These are phyloP conservation scores for Pomatostomus ruficeps DNA, from an alignment of 2,113 vertebrate species.

Conservation along the genomic window DNA sequence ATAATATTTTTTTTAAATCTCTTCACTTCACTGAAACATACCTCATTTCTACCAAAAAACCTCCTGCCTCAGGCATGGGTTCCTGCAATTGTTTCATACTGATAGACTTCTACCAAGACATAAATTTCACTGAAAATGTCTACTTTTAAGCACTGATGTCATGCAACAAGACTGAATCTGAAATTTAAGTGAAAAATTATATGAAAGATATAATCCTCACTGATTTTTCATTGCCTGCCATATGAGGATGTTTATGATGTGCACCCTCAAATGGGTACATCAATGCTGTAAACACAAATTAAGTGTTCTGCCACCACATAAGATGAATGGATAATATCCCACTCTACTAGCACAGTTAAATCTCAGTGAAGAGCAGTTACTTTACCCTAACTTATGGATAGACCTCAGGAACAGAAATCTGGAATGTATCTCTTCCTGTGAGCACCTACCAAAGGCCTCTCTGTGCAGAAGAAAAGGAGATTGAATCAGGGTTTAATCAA, in stretches of 20 bases:
- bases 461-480: neutral
- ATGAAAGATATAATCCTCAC: neutral
- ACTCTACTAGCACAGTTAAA: neutral
- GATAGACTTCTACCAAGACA: neutral
- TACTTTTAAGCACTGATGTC: neutral
- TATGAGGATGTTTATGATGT: neutral
- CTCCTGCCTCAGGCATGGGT: neutral
- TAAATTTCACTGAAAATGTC: neutral
- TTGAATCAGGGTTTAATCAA: neutral
- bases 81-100: neutral
- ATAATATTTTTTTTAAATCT: neutral
- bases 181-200: neutral
- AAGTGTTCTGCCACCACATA: neutral
- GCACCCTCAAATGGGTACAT: neutral
- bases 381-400: neutral
- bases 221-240: neutral
- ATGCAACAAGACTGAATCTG: neutral
- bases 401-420: neutral
- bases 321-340: neutral
- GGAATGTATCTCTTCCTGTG: neutral
- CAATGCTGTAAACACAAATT: neutral
- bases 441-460: neutral
- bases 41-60: neutral
- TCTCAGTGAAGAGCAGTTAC: neutral
- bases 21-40: neutral